These are phyloP conservation scores for Equus przewalskii DNA, from an alignment of 2,113 vertebrate genomes.

Conservation along the genomic window DNA sequence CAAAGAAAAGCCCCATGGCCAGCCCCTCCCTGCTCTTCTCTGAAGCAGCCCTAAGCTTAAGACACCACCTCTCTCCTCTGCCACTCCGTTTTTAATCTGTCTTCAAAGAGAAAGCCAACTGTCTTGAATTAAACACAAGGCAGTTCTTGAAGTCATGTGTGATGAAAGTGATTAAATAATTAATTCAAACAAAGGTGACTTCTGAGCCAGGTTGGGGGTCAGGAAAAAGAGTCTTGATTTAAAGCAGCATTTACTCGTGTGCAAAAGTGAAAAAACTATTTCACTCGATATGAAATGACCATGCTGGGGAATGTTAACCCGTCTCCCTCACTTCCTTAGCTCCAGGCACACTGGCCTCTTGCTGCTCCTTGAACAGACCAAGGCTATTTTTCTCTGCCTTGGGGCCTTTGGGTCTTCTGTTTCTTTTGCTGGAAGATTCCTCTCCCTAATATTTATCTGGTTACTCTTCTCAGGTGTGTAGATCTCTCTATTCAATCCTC, in stretches of 20 bases:
- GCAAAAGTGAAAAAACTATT: neutral
- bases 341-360: neutral
- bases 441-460: neutral
- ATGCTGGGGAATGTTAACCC: neutral
- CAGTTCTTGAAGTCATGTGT: constrained; percentile 68
- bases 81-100: constrained; percentile 83
- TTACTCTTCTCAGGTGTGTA: neutral
- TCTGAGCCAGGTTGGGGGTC: constrained; percentile 76
- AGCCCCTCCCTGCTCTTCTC: constrained; percentile 52
- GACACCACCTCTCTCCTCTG: constrained; percentile 66
- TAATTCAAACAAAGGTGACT: constrained; percentile 79
- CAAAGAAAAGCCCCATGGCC: constrained; percentile 74
- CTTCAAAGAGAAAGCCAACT: constrained; percentile 86
- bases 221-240: constrained; percentile 64
- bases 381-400: neutral
- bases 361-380: neutral
- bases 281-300: neutral
- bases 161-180: constrained; percentile 82
- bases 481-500: neutral
- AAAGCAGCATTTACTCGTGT: constrained; percentile 59
- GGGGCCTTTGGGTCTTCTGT: neutral
- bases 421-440: neutral
- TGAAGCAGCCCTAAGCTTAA: constrained; percentile 76
- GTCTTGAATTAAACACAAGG: constrained; percentile 84
- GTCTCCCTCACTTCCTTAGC: neutral